Conservation (phyloP, 2,113 vertebrate genomes). For the Malurus alboscapulatus region DNA sequence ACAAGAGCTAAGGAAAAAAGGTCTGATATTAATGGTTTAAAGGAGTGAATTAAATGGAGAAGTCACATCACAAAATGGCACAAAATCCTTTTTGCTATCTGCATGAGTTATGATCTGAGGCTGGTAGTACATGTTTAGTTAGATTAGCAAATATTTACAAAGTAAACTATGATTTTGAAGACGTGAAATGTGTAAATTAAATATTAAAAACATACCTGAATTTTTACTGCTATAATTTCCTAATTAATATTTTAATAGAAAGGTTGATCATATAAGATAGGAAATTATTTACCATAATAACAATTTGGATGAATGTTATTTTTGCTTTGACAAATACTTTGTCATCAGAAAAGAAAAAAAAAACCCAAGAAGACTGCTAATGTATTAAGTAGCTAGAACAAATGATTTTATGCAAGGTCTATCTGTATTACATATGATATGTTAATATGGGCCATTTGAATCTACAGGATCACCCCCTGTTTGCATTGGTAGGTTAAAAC, state of each 20-base stretch:
- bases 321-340: neutral
- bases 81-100: constrained; percentile 51
- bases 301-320: neutral
- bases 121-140: constrained; percentile 48
- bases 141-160: constrained; percentile 69
- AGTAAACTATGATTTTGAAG: constrained; percentile 41
- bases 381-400: neutral
- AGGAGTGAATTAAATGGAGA: constrained; percentile 69
- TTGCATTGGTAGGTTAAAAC: neutral
- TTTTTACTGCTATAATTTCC: neutral
- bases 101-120: constrained; percentile 43
- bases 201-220: constrained; percentile 26
- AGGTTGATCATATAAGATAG: neutral
- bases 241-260: constrained; percentile 15
- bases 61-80: constrained; percentile 52
- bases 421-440: neutral
- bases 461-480: neutral
- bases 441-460: neutral
- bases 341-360: neutral
- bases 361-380: neutral
- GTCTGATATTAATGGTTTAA: neutral
- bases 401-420: neutral
- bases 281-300: neutral
- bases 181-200: constrained; percentile 32
- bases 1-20: neutral